Evolutionary conservation across 1,140 invertebrate genomes (phyloP).

Genomic region (Atopsyche davidsoni): DNA sequence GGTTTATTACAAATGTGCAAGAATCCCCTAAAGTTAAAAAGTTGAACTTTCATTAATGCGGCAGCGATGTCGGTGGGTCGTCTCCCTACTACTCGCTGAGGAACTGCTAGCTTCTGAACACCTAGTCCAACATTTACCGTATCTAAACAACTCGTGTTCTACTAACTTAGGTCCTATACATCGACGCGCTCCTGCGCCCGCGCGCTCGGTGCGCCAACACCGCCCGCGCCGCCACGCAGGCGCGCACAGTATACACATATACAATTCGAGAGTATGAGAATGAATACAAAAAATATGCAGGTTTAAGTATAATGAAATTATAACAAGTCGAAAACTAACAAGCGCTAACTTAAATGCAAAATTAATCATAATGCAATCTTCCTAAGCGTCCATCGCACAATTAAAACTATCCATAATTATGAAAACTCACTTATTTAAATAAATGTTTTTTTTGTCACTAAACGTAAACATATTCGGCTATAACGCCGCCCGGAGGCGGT

Average conservation of each 20-base stretch:
- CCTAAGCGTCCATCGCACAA: slow-evolving; percentile 10
- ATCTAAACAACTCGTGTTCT: slow-evolving; percentile 18
- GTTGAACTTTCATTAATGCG: neutral
- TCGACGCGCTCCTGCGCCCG: too few relatives aligned
- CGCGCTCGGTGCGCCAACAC: too few relatives aligned
- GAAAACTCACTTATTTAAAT: slow-evolving; percentile 14
- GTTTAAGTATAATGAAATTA: slow-evolving; percentile 9
- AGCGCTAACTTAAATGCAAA: slow-evolving; percentile 29
- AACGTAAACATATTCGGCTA: slow-evolving; percentile 4
- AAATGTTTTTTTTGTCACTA: slow-evolving; percentile 6
- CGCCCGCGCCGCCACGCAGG: too few relatives aligned
- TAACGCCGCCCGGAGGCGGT: too few relatives aligned
- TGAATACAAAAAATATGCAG: slow-evolving; percentile 25
- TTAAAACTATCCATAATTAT: slow-evolving; percentile 21
- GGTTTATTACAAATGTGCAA: slow-evolving; percentile 9
- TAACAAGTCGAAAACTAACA: slow-evolving; percentile 13
- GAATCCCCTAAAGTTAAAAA: neutral
- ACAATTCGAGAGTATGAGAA: slow-evolving; percentile 25
- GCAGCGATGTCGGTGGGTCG: slow-evolving; percentile 6
- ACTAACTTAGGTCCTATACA: too few relatives aligned
- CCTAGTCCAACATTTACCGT: slow-evolving; percentile 20
- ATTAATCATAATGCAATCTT: slow-evolving; percentile 22
- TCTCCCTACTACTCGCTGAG: neutral
- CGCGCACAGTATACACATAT: slow-evolving; percentile 4
- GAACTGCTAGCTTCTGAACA: slow-evolving; percentile 1